phyloP scores from a whole-genome alignment of 2,888 invertebrate species.

The Heliconius charithonia region DNA sequence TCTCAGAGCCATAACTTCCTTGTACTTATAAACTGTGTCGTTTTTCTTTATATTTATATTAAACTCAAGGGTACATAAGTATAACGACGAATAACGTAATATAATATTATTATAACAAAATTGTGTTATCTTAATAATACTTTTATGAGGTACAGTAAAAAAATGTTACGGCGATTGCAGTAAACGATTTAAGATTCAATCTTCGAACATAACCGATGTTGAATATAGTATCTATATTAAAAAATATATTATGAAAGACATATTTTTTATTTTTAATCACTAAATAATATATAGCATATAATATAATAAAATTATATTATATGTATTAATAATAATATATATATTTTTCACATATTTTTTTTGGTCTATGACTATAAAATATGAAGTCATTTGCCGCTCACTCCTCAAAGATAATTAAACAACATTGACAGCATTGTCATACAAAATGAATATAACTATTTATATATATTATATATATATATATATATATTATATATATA shows the following conservation, averaged over 20 bases:
- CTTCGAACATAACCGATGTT: too few relatives aligned
- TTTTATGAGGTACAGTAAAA: neutral
- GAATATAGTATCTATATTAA: too few relatives aligned
- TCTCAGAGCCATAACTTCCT: constrained; percentile 20
- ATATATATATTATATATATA: too few relatives aligned
- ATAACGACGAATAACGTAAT: neutral
- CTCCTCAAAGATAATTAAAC: neutral
- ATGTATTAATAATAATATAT: too few relatives aligned
- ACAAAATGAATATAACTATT: neutral
- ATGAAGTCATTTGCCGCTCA: neutral
- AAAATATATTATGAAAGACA: too few relatives aligned
- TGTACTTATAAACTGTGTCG: constrained; percentile 3
- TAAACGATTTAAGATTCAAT: neutral
- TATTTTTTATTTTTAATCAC: too few relatives aligned
- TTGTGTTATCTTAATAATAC: neutral
- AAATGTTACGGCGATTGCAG: neutral
- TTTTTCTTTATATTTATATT: neutral
- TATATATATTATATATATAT: too few relatives aligned
- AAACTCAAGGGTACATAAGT: neutral
- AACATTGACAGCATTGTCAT: neutral
- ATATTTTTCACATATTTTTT: too few relatives aligned
- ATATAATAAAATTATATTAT: too few relatives aligned
- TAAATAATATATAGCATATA: too few relatives aligned
- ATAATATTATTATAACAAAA: neutral
- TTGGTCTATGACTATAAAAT: neutral